phyloP scores from a whole-genome alignment of 2,797 vertebrate genomes.

The Falco peregrinus region DNA sequence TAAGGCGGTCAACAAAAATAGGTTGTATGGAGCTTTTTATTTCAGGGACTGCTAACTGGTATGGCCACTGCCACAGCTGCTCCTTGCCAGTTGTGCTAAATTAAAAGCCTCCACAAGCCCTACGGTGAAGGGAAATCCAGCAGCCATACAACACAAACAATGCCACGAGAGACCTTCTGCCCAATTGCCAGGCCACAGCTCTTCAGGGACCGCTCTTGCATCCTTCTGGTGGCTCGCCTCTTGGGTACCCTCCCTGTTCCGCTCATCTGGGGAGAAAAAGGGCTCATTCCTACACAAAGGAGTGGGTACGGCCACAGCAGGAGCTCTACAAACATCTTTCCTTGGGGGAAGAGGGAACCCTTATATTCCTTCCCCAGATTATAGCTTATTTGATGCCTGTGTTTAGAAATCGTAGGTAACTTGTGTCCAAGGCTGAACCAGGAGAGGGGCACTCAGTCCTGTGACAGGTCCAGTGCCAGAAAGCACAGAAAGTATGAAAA shows the following conservation, averaged over 20 bases:
- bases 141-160: neutral
- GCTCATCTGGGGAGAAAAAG: neutral
- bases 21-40: neutral
- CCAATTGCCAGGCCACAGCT: constrained; percentile 14
- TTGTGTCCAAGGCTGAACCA: neutral
- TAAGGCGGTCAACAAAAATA: neutral
- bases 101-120: neutral
- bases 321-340: neutral
- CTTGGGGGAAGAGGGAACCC: neutral
- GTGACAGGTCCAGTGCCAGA: neutral
- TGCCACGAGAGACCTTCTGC: neutral
- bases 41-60: neutral
- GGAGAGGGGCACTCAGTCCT: neutral
- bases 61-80: neutral
- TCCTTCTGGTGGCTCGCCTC: constrained; percentile 18
- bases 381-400: neutral
- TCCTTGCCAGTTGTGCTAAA: neutral
- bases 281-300: neutral
- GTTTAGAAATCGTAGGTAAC: neutral
- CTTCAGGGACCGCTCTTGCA: neutral
- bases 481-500: neutral
- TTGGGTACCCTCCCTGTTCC: neutral
- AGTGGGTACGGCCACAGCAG: neutral
- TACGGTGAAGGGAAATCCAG: neutral
- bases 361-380: neutral